Evolutionary conservation across 2,113 vertebrate genomes (phyloP).

Genomic region (Tragulus kanchil): DNA sequence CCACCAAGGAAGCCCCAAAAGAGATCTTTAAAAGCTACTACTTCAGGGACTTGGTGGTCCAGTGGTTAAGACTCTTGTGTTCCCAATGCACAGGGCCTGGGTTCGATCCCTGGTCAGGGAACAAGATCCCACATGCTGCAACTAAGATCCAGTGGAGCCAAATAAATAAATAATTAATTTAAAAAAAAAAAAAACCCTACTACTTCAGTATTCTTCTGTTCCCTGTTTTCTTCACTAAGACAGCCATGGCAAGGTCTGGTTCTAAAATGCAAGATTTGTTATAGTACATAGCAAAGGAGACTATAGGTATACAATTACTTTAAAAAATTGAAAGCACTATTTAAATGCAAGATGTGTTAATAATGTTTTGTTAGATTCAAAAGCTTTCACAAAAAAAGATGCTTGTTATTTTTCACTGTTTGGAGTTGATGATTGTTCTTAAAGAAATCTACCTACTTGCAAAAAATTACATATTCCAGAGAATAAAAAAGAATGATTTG

Average conservation of each 20-base stretch:
- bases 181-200: not conserved
- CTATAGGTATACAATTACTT: not conserved
- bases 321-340: constrained; percentile 25
- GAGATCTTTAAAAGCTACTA: too few species aligned
- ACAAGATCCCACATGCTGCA: too few species aligned
- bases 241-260: not conserved
- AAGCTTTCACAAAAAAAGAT: constrained; percentile 27
- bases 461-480: not conserved
- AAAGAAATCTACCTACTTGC: not conserved
- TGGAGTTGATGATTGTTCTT: constrained; percentile 48
- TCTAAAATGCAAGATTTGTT: not conserved
- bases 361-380: constrained; percentile 22
- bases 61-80: too few species aligned
- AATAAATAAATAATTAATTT: too few species aligned
- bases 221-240: not conserved
- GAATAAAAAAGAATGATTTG: constrained; percentile 19
- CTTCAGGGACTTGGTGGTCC: too few species aligned
- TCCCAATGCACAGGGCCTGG: too few species aligned
- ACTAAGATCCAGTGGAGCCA: too few species aligned
- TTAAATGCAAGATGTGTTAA: not conserved
- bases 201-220: not conserved
- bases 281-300: not conserved
- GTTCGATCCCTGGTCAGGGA: too few species aligned
- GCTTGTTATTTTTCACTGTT: not conserved
- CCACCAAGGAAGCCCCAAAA: too few species aligned